Conservation (phyloP, 2,113 vertebrate genomes). For the Microcebus griseorufus region DNA sequence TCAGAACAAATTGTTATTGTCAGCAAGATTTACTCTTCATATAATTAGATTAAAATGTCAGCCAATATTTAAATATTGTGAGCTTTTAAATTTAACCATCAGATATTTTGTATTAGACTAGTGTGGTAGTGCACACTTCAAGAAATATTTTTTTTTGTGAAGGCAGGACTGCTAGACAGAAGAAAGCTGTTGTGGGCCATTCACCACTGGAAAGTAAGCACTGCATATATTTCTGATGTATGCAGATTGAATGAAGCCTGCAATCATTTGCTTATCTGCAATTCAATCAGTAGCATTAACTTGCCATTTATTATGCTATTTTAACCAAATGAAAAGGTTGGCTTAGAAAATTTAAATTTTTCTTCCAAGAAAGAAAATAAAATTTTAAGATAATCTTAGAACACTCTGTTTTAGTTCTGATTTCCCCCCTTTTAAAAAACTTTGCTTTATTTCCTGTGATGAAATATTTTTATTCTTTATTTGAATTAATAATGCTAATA, state of each 20-base stretch:
- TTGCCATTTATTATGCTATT: conserved; percentile 28
- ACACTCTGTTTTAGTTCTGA: conserved; percentile 67
- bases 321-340: conserved; percentile 13
- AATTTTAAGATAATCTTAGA: conserved; percentile 72
- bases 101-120: conserved; percentile 60
- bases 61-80: background rate
- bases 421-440: conserved; percentile 26
- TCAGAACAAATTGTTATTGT: background rate
- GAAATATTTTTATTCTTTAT: conserved; percentile 29
- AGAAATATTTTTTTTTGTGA: conserved; percentile 52
- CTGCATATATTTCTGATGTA: conserved; percentile 45
- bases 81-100: conserved; percentile 55
- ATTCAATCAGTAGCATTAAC: conserved; percentile 57
- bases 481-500: conserved; percentile 52
- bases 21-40: background rate
- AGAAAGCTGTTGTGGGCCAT: conserved; percentile 70
- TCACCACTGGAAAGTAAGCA: conserved; percentile 73
- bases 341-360: conserved; percentile 61
- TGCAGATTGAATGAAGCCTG: conserved; percentile 34
- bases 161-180: conserved; percentile 66
- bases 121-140: conserved; percentile 38
- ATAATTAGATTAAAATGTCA: conserved; percentile 31
- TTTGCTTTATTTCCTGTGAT: background rate
- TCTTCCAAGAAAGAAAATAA: conserved; percentile 40
- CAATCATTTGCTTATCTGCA: conserved; percentile 29